A percentile compares a stretch with the other conserved stretches of the same genome.
These are phyloP conservation scores for Bimastos eiseni DNA, from an alignment of 2,888 invertebrate species.

Conservation along the genomic window DNA sequence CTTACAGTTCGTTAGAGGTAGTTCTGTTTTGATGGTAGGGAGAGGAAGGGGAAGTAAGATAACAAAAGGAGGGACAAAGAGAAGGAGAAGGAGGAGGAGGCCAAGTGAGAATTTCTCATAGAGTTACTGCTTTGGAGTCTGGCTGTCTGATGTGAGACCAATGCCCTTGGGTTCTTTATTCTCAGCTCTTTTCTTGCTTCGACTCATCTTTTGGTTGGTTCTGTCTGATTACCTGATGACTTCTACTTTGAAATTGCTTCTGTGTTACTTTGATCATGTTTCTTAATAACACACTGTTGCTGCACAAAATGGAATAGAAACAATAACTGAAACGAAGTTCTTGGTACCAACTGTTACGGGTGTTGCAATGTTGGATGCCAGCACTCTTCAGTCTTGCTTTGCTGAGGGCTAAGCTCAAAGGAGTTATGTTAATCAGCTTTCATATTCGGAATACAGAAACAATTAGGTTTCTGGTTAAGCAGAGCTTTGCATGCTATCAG, in stretches of 20 bases:
- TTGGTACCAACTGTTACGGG: neutral
- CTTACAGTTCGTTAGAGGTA: neutral
- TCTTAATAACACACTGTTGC: neutral
- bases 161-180: neutral
- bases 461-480: too few species aligned
- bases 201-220: neutral
- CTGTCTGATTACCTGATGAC: neutral
- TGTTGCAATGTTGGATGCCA: neutral
- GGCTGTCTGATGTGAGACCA: neutral
- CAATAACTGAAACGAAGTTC: neutral
- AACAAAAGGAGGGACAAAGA: neutral
- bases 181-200: constrained; percentile 4
- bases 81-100: neutral
- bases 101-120: neutral
- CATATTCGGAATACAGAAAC: neutral
- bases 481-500: neutral
- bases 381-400: neutral
- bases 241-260: neutral
- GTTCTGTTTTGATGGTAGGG: neutral
- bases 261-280: neutral
- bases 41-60: neutral
- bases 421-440: neutral
- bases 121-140: neutral
- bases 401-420: neutral
- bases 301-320: neutral